These are phyloP conservation scores for Cheilosia vernalis DNA, from an alignment of 2,888 invertebrate genomes.

Conservation along the genomic window DNA sequence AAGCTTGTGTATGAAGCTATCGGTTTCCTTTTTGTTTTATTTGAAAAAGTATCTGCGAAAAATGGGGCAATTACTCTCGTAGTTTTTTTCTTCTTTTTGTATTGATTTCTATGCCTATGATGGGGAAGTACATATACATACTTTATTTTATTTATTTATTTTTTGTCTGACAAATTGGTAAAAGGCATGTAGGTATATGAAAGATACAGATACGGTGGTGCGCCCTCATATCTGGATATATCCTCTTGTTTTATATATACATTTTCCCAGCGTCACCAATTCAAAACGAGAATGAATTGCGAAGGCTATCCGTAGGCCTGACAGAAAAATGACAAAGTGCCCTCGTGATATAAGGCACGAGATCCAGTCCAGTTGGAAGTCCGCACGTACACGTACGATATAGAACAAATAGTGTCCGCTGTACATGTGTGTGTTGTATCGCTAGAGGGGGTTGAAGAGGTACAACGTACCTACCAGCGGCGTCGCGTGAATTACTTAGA, in stretches of 20 bases:
- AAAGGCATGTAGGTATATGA: conserved; percentile 36
- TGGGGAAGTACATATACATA: conserved; percentile 1
- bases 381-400: conserved; percentile 1
- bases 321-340: conserved; percentile 62
- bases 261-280: conserved; percentile 60
- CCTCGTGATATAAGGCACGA: conserved; percentile 45
- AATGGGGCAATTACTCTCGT: conserved; percentile 63
- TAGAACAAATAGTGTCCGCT: conserved; percentile 43
- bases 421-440: not conserved
- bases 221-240: conserved; percentile 19
- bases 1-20: not conserved
- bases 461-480: conserved; percentile 28
- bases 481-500: too few relatives aligned
- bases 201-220: conserved; percentile 30
- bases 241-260: conserved; percentile 35
- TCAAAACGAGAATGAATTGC: conserved; percentile 59
- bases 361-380: conserved; percentile 38
- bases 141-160: conserved; percentile 18
- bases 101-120: conserved; percentile 57
- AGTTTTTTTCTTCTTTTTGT: conserved; percentile 40
- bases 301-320: conserved; percentile 36
- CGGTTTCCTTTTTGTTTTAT: conserved; percentile 22
- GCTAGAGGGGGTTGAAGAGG: conserved; percentile 44
- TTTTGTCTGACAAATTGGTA: conserved; percentile 64
- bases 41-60: conserved; percentile 50